phyloP scores from a whole-genome alignment of 2,888 invertebrate species.

The Agriopis aurantiaria region DNA sequence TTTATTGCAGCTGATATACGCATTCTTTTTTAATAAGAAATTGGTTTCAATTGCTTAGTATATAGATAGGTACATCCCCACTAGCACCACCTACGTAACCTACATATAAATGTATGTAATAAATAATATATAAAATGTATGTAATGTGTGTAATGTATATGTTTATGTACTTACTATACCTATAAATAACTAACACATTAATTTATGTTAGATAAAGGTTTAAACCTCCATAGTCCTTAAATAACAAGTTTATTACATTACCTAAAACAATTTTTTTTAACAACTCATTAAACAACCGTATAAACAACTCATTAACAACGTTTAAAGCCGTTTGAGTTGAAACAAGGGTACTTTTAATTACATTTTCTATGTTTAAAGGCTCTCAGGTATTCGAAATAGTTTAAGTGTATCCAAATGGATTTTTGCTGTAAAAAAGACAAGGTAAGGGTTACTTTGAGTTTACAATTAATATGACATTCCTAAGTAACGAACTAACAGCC shows the following conservation, averaged over 20 bases:
- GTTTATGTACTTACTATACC: background rate
- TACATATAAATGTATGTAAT: too few species aligned
- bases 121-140: too few species aligned
- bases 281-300: slow-evolving; percentile 13
- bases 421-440: background rate
- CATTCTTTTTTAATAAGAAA: too few species aligned
- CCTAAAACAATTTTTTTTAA: slow-evolving; percentile 4
- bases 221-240: slow-evolving; percentile 15
- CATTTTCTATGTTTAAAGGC: slow-evolving; percentile 23
- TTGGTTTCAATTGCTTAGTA: too few species aligned
- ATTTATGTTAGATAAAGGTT: background rate
- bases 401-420: slow-evolving; percentile 4
- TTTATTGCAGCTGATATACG: too few species aligned
- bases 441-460: background rate
- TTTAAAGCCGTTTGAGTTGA: slow-evolving; percentile 22
- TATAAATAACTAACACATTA: background rate
- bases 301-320: slow-evolving; percentile 23
- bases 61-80: too few species aligned
- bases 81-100: too few species aligned
- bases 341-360: slow-evolving; percentile 17
- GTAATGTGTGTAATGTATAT: too few species aligned
- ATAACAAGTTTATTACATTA: slow-evolving; percentile 14
- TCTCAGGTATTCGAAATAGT: slow-evolving; percentile 8
- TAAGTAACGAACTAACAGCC: background rate
- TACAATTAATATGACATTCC: background rate